phyloP scores from a whole-genome alignment of 2,888 invertebrate genomes.

The Mylabris sibirica region DNA sequence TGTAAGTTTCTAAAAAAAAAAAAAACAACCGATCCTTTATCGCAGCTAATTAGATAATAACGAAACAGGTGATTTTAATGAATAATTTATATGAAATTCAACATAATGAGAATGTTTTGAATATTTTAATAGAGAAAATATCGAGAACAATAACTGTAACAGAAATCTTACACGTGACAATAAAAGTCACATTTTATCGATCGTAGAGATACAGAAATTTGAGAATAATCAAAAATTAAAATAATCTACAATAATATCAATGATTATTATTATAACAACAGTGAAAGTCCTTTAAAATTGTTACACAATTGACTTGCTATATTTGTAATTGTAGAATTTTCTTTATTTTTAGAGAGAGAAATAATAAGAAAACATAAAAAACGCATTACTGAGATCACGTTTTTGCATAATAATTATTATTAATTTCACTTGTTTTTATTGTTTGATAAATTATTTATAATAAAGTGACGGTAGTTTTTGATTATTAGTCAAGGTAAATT shows the following conservation, averaged over 20 bases:
- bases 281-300: background rate
- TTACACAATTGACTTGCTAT: conserved; percentile 1
- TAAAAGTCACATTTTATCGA: background rate
- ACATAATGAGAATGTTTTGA: background rate
- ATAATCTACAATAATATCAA: background rate
- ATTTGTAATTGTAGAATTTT: background rate
- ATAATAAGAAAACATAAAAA: background rate
- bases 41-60: background rate
- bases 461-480: background rate
- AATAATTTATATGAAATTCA: background rate
- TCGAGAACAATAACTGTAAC: background rate
- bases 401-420: background rate
- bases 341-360: background rate
- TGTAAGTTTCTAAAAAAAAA: background rate
- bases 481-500: conserved; percentile 1
- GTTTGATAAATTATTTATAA: background rate
- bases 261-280: background rate
- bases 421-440: background rate
- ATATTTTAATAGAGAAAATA: background rate
- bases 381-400: background rate
- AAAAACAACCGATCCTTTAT: background rate
- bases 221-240: background rate
- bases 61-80: conserved; percentile 1
- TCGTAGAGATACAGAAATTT: too few relatives aligned
- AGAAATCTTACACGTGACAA: background rate